phyloP scores from a whole-genome alignment of 2,113 vertebrate species.

The Solenodon paradoxus region DNA sequence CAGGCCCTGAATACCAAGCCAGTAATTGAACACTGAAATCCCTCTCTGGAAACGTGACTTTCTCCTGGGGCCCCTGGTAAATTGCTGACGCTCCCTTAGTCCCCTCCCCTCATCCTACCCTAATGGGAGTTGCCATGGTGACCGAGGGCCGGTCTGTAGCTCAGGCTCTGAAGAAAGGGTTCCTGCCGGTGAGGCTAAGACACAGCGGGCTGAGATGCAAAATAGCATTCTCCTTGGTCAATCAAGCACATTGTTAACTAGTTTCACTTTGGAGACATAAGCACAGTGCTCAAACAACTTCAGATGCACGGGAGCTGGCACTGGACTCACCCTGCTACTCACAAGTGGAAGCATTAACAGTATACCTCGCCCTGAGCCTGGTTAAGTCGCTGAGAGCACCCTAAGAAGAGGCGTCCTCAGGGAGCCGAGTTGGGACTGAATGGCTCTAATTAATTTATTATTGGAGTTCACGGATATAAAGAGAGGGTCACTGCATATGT shows the following conservation, averaged over 20 bases:
- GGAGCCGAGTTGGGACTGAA: background rate
- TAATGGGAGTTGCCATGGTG: conserved; percentile 69
- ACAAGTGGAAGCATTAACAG: background rate
- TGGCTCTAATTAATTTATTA: conserved; percentile 63
- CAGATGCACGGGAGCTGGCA: background rate
- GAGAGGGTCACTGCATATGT: conserved; percentile 51
- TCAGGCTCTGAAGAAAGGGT: conserved; percentile 31
- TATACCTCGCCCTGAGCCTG: background rate
- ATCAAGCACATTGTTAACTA: background rate
- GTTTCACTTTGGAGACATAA: background rate
- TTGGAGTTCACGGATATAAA: conserved; percentile 33
- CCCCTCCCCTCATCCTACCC: background rate
- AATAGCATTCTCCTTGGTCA: background rate
- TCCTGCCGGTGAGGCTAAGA: background rate
- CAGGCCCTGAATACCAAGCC: background rate
- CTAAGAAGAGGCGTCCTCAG: background rate
- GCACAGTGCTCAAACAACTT: background rate
- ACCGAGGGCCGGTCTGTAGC: background rate
- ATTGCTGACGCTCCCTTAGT: background rate
- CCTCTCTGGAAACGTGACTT: conserved; percentile 27
- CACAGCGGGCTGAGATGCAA: background rate
- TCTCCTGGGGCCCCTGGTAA: conserved; percentile 34
- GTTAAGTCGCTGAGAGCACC: background rate
- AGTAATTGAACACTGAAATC: conserved; percentile 40
- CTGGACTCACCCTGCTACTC: background rate